Conservation (phyloP, 1,140 invertebrate species). For the Drosophila subobscura region DNA sequence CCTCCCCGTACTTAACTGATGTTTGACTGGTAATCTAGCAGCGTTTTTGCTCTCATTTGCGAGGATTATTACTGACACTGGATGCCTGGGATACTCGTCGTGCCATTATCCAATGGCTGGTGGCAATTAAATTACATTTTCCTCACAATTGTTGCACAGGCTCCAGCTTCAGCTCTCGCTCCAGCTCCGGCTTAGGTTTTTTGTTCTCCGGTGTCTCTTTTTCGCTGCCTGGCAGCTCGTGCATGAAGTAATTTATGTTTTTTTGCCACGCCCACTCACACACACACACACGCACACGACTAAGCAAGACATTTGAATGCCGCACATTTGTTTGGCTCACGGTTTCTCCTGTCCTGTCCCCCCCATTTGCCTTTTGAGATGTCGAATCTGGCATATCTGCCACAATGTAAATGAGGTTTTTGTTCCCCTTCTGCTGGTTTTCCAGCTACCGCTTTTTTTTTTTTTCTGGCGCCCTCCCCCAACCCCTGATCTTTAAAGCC, state of each 20-base stretch:
- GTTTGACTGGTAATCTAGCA: background rate
- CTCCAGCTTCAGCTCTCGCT: slow-evolving; percentile 16
- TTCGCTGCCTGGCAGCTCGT: slow-evolving; percentile 46
- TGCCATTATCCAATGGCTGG: slow-evolving; percentile 5
- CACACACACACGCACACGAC: slow-evolving; percentile 29
- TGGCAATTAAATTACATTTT: slow-evolving; percentile 62
- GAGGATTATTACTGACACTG: slow-evolving; percentile 13
- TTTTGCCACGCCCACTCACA: slow-evolving; percentile 50
- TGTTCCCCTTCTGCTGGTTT: slow-evolving; percentile 17
- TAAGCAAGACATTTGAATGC: slow-evolving; percentile 72
- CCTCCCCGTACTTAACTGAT: too few species aligned
- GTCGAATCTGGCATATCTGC: slow-evolving; percentile 62
- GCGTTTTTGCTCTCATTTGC: background rate
- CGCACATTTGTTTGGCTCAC: slow-evolving; percentile 66
- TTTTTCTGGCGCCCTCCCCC: background rate
- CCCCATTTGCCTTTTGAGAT: slow-evolving; percentile 38
- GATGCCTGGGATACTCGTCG: slow-evolving; percentile 23
- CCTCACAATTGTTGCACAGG: slow-evolving; percentile 62
- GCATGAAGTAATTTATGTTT: slow-evolving; percentile 72
- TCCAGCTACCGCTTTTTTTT: slow-evolving; percentile 11
- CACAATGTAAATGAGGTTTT: slow-evolving; percentile 53
- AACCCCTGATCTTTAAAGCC: slow-evolving; percentile 60
- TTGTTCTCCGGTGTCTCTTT: background rate
- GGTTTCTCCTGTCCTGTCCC: slow-evolving; percentile 8
- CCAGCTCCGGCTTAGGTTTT: slow-evolving; percentile 1